Evolutionary conservation across 1,140 invertebrate genomes (phyloP).

Genomic region (Papilio polyxenes): DNA sequence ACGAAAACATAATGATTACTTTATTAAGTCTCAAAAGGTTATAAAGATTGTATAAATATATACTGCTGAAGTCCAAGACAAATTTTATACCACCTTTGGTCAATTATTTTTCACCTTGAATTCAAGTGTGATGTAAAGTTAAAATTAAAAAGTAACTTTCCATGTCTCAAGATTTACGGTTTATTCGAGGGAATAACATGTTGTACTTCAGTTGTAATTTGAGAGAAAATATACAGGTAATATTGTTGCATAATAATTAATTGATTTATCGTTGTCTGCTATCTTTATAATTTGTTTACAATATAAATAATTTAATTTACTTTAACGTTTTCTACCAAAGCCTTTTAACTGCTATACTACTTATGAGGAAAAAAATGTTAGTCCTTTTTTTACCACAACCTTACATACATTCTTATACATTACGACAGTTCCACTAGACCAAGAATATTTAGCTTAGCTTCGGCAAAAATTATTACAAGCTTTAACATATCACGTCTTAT

Average conservation of each 20-base stretch:
- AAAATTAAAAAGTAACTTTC: slow-evolving; percentile 33
- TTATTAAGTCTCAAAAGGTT: slow-evolving; percentile 5
- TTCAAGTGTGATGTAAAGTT: slow-evolving; percentile 9
- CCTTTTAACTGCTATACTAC: not conserved
- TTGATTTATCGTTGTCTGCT: not conserved
- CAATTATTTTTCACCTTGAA: slow-evolving; percentile 34
- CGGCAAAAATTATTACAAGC: not conserved
- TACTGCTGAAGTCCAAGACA: not conserved
- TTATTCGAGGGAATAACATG: not conserved
- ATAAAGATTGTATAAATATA: slow-evolving; percentile 28
- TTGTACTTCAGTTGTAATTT: slow-evolving; percentile 3
- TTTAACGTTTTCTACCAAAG: not conserved
- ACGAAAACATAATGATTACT: not conserved
- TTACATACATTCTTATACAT: no score
- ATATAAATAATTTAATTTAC: not conserved
- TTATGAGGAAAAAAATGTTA: not conserved
- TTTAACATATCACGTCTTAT: not conserved
- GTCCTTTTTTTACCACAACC: not conserved
- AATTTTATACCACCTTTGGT: slow-evolving; percentile 24
- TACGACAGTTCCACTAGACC: no score
- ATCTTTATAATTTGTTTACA: slow-evolving; percentile 2
- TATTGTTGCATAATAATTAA: not conserved
- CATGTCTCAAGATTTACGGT: slow-evolving; percentile 4
- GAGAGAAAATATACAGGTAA: not conserved
- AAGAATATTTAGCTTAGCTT: no score